Evolutionary conservation across 1,140 invertebrate species (phyloP).

Genomic region (Colletes gigas): DNA sequence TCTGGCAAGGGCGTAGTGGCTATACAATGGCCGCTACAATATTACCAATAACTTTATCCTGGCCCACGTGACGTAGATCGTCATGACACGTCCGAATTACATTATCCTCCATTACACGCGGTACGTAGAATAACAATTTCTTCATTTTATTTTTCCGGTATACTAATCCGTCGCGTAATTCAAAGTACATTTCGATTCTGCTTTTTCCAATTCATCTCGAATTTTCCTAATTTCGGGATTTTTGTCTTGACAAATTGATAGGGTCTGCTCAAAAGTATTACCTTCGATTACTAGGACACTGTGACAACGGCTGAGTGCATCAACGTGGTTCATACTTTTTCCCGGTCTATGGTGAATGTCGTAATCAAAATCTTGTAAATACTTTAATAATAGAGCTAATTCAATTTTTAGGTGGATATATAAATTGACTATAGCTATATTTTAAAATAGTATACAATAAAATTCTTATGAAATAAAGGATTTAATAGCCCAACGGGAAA

Average conservation of each 20-base stretch:
- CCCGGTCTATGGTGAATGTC: not conserved
- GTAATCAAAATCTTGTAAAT: conserved; percentile 1
- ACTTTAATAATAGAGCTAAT: too few species aligned
- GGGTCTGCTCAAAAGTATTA: conserved; percentile 13
- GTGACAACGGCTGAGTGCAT: conserved; percentile 7
- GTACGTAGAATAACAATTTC: conserved; percentile 11
- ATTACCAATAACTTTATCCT: conserved; percentile 3
- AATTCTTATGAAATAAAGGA: too few species aligned
- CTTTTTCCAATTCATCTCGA: not conserved
- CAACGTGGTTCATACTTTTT: not conserved
- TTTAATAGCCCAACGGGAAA: conserved; percentile 22
- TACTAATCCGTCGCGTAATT: conserved; percentile 1
- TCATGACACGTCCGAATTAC: not conserved
- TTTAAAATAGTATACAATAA: too few species aligned
- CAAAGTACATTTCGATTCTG: not conserved
- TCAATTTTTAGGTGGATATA: too few species aligned
- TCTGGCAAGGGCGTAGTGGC: too few species aligned
- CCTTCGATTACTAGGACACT: not conserved
- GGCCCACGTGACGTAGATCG: not conserved
- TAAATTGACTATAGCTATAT: too few species aligned
- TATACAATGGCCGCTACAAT: too few species aligned
- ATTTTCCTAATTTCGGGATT: not conserved
- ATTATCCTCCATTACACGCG: not conserved
- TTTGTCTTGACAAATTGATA: not conserved
- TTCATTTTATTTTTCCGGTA: not conserved